These are phyloP conservation scores for Microtus montanus DNA, from an alignment of 2,113 vertebrate species.

Conservation along the genomic window DNA sequence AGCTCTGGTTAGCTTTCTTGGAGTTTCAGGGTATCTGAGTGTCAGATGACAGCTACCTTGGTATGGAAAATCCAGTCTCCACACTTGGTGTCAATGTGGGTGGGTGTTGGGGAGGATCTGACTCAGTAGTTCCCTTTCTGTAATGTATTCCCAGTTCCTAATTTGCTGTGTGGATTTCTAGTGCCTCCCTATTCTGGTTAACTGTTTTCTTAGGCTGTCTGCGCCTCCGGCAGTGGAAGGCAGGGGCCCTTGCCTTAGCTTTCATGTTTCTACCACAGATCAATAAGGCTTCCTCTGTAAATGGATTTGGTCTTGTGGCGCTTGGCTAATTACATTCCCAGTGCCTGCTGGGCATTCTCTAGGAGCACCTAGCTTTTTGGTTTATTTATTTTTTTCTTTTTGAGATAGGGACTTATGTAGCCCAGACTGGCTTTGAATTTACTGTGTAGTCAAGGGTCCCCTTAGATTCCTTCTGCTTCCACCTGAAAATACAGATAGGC, in stretches of 20 bases:
- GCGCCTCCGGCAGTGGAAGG: not conserved
- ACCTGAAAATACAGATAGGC: not conserved
- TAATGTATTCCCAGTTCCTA: not conserved
- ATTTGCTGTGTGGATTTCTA: not conserved
- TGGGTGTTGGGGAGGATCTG: not conserved
- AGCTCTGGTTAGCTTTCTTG: not conserved
- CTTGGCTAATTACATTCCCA: not conserved
- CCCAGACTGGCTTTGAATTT: not conserved
- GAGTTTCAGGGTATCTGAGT: not conserved
- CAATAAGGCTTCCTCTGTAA: not conserved
- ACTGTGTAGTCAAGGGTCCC: not conserved
- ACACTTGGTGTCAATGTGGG: no score
- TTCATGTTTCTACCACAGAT: not conserved
- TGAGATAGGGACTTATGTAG: not conserved
- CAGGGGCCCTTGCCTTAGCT: not conserved
- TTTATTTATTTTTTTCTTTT: not conserved
- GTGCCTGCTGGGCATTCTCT: not conserved
- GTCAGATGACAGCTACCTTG: not conserved
- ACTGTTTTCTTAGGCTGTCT: not conserved
- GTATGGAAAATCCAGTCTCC: not conserved
- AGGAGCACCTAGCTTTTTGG: not conserved
- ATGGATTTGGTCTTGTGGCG: not conserved
- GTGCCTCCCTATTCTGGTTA: not conserved
- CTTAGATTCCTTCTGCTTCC: not conserved
- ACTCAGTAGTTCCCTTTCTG: not conserved